A percentile compares a stretch with the other conserved stretches of the same genome.
These are phyloP conservation scores for Hystrix brachyura DNA, from an alignment of 2,113 vertebrate genomes.

Conservation along the genomic window DNA sequence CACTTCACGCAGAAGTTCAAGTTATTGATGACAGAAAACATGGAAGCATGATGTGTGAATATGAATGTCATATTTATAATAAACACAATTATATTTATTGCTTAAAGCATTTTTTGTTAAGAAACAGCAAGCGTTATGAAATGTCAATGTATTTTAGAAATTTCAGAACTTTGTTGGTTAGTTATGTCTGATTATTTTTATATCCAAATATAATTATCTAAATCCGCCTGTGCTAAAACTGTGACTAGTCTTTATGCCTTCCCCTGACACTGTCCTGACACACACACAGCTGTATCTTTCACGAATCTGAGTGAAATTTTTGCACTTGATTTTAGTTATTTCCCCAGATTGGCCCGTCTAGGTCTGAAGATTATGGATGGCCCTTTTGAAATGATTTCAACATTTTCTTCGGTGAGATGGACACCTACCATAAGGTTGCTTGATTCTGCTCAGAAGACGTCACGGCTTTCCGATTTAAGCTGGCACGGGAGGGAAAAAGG, in stretches of 20 bases:
- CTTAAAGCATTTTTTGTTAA: background rate
- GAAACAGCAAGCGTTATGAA: background rate
- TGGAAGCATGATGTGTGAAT: background rate
- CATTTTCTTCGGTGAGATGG: conserved; percentile 30
- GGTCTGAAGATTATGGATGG: conserved; percentile 37
- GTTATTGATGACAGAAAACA: background rate
- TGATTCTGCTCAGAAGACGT: conserved; percentile 15
- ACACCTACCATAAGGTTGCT: background rate
- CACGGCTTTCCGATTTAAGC: conserved; percentile 58
- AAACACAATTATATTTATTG: background rate
- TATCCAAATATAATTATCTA: background rate
- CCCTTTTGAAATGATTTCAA: conserved; percentile 42
- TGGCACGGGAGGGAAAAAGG: background rate
- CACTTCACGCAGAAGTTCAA: background rate
- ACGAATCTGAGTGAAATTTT: background rate
- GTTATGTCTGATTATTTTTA: conserved; percentile 15
- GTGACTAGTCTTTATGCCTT: background rate
- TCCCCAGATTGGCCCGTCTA: background rate
- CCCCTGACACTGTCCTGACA: background rate
- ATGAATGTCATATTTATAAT: background rate
- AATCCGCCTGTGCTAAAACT: background rate
- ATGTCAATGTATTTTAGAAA: background rate
- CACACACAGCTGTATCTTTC: background rate
- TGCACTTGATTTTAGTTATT: conserved; percentile 62
- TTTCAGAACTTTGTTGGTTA: background rate